A percentile compares a stretch with the other conserved stretches of the same genome.
These are phyloP conservation scores for Leptura quadrifasciata DNA, from an alignment of 2,888 invertebrate species.

Conservation along the genomic window DNA sequence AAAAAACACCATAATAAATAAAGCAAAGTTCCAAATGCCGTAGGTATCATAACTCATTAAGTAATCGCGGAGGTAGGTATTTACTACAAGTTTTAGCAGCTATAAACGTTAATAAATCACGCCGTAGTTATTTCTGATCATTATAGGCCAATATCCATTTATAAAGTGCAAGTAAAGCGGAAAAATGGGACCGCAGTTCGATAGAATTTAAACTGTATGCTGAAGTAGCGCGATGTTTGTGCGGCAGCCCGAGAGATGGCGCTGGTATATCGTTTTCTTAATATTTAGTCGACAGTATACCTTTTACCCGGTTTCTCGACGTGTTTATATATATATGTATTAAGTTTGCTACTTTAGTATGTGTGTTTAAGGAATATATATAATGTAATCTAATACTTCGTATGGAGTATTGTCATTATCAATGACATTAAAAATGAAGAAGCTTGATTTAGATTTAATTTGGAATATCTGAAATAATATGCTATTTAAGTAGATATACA, in stretches of 20 bases:
- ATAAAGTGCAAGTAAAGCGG: slow-evolving; percentile 21
- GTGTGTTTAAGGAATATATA: background rate
- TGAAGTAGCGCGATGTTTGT: slow-evolving; percentile 1
- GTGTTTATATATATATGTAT: background rate
- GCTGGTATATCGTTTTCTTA: background rate
- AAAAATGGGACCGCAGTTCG: slow-evolving; percentile 20
- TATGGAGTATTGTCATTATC: background rate
- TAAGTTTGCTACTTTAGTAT: background rate
- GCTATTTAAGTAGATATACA: too few relatives aligned
- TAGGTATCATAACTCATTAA: too few relatives aligned
- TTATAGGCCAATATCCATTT: slow-evolving; percentile 19
- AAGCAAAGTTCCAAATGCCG: too few relatives aligned
- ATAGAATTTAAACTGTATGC: slow-evolving; percentile 31
- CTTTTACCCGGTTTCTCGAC: background rate
- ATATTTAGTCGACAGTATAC: background rate
- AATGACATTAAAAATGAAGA: too few relatives aligned
- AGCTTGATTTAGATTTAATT: background rate
- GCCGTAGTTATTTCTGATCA: background rate
- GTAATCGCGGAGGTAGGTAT: too few relatives aligned
- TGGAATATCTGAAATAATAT: background rate
- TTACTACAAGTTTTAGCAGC: too few relatives aligned
- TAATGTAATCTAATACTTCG: background rate
- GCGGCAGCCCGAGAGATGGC: slow-evolving; percentile 27
- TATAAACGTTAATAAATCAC: too few relatives aligned
- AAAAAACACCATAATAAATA: too few relatives aligned